Base-by-base conservation (phyloP, 2,113 vertebrate genomes). In the Etia nguti region DNA sequence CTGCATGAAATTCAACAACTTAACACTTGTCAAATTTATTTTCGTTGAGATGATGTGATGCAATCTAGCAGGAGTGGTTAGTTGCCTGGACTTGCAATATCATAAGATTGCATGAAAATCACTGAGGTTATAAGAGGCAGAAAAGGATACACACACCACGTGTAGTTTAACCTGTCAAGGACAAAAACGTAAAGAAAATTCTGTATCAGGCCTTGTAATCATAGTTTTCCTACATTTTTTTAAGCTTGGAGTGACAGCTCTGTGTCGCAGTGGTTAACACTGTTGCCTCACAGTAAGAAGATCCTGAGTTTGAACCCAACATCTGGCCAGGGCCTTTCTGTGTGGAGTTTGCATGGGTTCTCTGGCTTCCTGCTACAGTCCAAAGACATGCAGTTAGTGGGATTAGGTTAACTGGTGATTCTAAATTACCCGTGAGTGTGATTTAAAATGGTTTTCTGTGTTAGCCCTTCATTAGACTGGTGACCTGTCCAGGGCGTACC, bases 81-180 rank as follows among this genome's bases (percentile, higher is more conserved):
- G 60, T 2, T 1, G 60, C 60, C 60, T 38, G 31, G 60, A n/a
- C 34, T 65, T 31, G 38, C 60, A 65, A 36, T 62, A 65, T 65
- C 31, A n/a, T 36, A 65, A 65, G 9, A 62, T 34, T 9, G 4
- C 16, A 34, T 6, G n/a, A 65, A 7, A 65, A 38, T 65, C 60
- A 2, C 4, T 38, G 60, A 36, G 34, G 0, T 38, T 38, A 65
- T 65, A 2, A 65, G 34, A 22, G 34, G 34, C 6, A 65, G 34
- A 22, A n/a, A 65, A 2, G 0, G 31, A 38, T 65, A 0, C 31
- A n/a, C 31, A 36, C 2, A 65, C 60, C 18, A 3, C 0, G 10
- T 38, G 60, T 38, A 38, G 4, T 65, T 65, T 65, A 65, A 65
- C 31, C 60, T 65, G 31, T 60, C 29, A 6, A 34, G 9, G 57